Conservation (phyloP, 2,113 vertebrate genomes). For the Scomber scombrus region DNA sequence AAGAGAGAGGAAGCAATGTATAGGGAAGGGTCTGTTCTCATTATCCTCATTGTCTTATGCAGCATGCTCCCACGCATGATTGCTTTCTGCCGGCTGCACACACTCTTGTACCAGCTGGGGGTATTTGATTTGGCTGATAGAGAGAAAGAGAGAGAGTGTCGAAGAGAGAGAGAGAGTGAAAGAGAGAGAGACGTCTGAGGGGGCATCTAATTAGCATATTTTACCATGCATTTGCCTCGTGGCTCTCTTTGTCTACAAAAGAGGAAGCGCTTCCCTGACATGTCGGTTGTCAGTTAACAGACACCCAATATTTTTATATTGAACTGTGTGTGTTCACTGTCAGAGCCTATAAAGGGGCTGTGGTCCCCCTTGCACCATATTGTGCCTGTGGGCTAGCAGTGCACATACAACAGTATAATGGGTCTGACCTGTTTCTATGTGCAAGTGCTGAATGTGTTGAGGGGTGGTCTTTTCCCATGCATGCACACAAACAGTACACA, state of each 20-base stretch:
- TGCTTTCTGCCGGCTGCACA: constrained; percentile 56
- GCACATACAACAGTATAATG: constrained; percentile 40
- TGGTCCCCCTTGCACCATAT: constrained; percentile 51
- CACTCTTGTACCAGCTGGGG: constrained; percentile 70
- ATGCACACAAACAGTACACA: constrained; percentile 39
- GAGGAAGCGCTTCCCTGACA: constrained; percentile 53
- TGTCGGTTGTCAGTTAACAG: constrained; percentile 33
- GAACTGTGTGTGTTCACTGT: constrained; percentile 47
- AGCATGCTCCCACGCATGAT: constrained; percentile 64
- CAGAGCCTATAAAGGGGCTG: constrained; percentile 45
- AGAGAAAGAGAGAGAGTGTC: constrained; percentile 21
- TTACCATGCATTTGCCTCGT: constrained; percentile 68
- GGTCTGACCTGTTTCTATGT: constrained; percentile 68
- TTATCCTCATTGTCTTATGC: constrained; percentile 70
- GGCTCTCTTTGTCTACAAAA: constrained; percentile 78
- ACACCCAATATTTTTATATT: constrained; percentile 25
- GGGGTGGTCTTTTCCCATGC: constrained; percentile 54
- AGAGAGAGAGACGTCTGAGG: constrained; percentile 59
- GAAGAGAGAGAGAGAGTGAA: constrained; percentile 7
- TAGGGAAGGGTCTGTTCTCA: constrained; percentile 41
- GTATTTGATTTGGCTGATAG: constrained; percentile 71
- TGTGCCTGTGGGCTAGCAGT: constrained; percentile 25
- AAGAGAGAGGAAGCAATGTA: constrained; percentile 25
- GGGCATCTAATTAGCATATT: constrained; percentile 83
- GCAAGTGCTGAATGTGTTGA: constrained; percentile 44